Conservation (phyloP, 1,140 invertebrate genomes). For the Trachymyrmex septentrionalis region DNA sequence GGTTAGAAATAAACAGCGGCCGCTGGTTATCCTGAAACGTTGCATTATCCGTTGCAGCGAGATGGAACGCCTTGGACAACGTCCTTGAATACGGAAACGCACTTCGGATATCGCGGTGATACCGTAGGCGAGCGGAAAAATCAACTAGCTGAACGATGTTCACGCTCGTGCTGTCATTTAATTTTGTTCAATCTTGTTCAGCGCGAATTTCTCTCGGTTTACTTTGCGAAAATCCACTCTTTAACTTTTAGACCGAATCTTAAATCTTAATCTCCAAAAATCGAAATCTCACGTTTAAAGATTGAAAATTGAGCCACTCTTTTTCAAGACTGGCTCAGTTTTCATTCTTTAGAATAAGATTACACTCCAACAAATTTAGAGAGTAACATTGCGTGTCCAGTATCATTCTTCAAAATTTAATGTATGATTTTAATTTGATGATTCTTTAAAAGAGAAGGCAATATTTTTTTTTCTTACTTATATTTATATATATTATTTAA, state of each 20-base stretch:
- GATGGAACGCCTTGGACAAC: slow-evolving; percentile 82
- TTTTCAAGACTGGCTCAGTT: too few species aligned
- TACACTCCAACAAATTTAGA: too few species aligned
- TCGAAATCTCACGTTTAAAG: too few species aligned
- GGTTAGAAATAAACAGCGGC: slow-evolving; percentile 78
- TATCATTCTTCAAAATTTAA: too few species aligned
- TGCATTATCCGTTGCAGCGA: slow-evolving; percentile 86
- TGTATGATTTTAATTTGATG: too few species aligned
- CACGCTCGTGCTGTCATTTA: background rate
- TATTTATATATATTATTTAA: background rate
- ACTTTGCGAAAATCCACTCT: background rate
- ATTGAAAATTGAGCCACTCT: too few species aligned
- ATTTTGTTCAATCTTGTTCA: background rate
- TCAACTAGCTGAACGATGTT: slow-evolving; percentile 34
- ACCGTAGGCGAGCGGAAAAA: slow-evolving; percentile 46
- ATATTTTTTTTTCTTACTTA: background rate
- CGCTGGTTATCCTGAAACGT: slow-evolving; percentile 82
- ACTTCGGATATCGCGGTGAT: slow-evolving; percentile 23
- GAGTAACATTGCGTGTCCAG: too few species aligned
- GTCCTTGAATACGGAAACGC: slow-evolving; percentile 81
- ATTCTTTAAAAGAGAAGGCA: background rate
- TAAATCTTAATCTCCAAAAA: background rate
- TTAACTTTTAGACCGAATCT: background rate
- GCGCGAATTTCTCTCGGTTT: background rate
- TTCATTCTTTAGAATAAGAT: too few species aligned